Evolutionary conservation across 1,140 invertebrate genomes (phyloP).

Genomic region (Drosophila kanapiae): DNA sequence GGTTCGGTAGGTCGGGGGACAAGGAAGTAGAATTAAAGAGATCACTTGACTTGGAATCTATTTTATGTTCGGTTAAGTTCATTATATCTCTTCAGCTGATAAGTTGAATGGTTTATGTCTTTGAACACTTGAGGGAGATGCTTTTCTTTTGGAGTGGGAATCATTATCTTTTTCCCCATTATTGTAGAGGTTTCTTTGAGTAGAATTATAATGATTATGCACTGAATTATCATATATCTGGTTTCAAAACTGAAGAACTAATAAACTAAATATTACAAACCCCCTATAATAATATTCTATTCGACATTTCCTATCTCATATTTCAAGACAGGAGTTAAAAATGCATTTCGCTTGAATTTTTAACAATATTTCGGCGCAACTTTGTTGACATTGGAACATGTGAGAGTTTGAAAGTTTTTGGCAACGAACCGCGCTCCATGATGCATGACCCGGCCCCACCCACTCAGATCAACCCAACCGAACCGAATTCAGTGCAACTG

Average conservation of each 20-base stretch:
- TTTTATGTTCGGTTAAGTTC: not conserved
- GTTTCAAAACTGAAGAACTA: not conserved
- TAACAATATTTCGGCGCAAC: constrained; percentile 40
- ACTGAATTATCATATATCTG: too few species aligned
- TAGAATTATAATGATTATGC: not conserved
- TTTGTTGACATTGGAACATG: constrained; percentile 44
- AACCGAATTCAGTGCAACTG: constrained; percentile 13
- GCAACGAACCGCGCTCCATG: constrained; percentile 26
- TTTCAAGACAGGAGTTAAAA: constrained; percentile 21
- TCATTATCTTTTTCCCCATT: not conserved
- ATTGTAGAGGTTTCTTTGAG: too few species aligned
- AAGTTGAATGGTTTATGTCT: not conserved
- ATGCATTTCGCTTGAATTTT: constrained; percentile 34
- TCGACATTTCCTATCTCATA: not conserved
- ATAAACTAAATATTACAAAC: too few species aligned
- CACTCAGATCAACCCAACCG: constrained; percentile 14
- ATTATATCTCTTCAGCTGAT: constrained; percentile 6
- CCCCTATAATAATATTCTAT: not conserved
- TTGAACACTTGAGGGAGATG: not conserved
- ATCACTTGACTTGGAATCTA: constrained; percentile 23
- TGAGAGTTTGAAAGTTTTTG: constrained; percentile 45
- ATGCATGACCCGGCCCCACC: constrained; percentile 35
- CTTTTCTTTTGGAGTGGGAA: not conserved
- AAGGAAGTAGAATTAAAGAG: not conserved
- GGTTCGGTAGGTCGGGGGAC: not conserved